Percentiles rank a stretch among this genome's conserved stretches.
phyloP scores from a whole-genome alignment of 2,888 invertebrate species.

The Dynastes hyllus region DNA sequence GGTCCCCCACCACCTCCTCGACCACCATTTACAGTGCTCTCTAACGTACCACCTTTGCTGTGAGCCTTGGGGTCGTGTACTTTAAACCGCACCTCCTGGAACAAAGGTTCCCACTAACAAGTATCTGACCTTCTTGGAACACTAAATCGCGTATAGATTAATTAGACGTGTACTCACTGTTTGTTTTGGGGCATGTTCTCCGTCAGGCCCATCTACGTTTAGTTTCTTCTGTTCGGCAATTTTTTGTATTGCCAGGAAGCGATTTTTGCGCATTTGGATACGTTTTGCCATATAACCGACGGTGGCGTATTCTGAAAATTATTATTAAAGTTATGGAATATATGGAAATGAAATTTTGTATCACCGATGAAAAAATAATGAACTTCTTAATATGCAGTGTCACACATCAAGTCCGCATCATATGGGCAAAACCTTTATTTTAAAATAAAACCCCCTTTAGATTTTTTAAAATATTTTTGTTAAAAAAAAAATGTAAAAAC shows the following conservation, averaged over 20 bases:
- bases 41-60: constrained; percentile 92
- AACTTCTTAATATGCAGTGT: too few relatives aligned
- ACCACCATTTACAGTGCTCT: constrained; percentile 92
- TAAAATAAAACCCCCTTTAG: too few relatives aligned
- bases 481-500: too few relatives aligned
- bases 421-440: too few relatives aligned
- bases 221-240: constrained; percentile 94
- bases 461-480: too few relatives aligned
- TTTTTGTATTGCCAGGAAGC: constrained; percentile 92
- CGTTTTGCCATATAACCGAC: constrained; percentile 98
- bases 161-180: constrained; percentile 77
- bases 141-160: constrained; percentile 19
- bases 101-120: constrained; percentile 77
- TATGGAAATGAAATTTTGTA: too few relatives aligned
- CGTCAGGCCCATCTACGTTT: constrained; percentile 84
- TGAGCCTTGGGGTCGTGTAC: constrained; percentile 95
- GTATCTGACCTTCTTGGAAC: constrained; percentile 70
- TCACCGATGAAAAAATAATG: too few relatives aligned
- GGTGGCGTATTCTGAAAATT: constrained; percentile 92
- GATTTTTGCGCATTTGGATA: constrained; percentile 96
- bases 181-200: constrained; percentile 85
- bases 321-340: neutral
- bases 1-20: constrained; percentile 77
- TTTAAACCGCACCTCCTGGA: constrained; percentile 96
- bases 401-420: too few relatives aligned